Conservation (phyloP, 1,140 invertebrate species). For the Trissolcus basalis region DNA sequence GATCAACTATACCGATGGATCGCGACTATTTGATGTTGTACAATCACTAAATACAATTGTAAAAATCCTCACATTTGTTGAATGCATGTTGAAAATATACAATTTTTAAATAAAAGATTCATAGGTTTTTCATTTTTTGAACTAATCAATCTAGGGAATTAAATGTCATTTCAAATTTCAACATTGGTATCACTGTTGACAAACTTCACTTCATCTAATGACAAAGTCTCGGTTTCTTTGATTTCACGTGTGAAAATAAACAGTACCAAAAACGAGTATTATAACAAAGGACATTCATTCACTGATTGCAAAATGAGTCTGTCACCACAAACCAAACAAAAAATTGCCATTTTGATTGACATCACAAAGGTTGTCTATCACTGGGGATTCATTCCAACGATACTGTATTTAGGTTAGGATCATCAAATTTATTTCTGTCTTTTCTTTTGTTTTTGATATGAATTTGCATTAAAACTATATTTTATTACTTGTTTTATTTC, state of each 20-base stretch:
- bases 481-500: no score
- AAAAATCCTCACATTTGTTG: conserved; percentile 32
- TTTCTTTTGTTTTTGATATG: conserved; percentile 10
- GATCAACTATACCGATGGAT: conserved; percentile 1
- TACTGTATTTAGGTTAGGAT: conserved; percentile 81
- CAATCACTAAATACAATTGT: conserved; percentile 21
- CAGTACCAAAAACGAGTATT: background rate
- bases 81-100: conserved; percentile 32
- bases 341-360: conserved; percentile 78
- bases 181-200: background rate
- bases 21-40: conserved; percentile 17
- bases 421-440: conserved; percentile 6
- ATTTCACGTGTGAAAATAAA: conserved; percentile 2
- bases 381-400: conserved; percentile 82
- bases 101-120: conserved; percentile 6
- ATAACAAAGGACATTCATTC: background rate
- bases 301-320: conserved; percentile 67
- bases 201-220: background rate
- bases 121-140: background rate
- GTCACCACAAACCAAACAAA: conserved; percentile 77
- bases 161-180: background rate
- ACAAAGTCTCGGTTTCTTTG: background rate
- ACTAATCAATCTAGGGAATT: background rate
- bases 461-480: no score
- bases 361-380: conserved; percentile 80